Evolutionary conservation across 2,797 vertebrate genomes (phyloP).

Genomic region (Poliocrania exsul): DNA sequence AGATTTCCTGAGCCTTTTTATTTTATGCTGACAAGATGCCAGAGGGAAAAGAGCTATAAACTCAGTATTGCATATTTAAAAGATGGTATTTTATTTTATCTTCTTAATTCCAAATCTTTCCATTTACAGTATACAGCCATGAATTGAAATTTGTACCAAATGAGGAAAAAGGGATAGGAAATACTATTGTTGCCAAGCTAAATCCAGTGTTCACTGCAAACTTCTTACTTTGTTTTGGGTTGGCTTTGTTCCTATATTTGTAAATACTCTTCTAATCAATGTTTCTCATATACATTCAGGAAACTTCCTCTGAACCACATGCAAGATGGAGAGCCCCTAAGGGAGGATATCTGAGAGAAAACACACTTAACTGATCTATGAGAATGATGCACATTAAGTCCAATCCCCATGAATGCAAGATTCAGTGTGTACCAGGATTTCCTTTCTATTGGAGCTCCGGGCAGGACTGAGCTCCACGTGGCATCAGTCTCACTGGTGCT

Average conservation of each 20-base stretch:
- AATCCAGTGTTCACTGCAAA: not conserved
- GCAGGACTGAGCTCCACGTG: not conserved
- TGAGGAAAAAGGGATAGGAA: not conserved
- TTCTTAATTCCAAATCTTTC: constrained; percentile 22
- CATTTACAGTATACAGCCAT: not conserved
- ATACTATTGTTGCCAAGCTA: not conserved
- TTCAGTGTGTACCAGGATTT: fast-evolving
- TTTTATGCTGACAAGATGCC: constrained; percentile 58
- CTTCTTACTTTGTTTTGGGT: not conserved
- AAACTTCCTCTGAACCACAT: not conserved
- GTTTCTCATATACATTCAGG: not conserved
- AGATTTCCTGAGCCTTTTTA: constrained; percentile 42
- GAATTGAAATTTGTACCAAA: not conserved
- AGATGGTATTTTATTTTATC: constrained; percentile 43
- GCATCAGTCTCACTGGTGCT: not conserved
- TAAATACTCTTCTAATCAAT: not conserved
- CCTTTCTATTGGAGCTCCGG: not conserved
- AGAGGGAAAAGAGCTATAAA: constrained; percentile 39
- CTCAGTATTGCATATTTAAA: constrained; percentile 50
- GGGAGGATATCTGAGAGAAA: not conserved
- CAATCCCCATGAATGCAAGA: fast-evolving
- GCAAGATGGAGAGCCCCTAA: not conserved
- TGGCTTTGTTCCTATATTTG: not conserved
- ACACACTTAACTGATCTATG: not conserved
- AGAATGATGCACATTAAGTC: not conserved